Percentiles rank a stretch among this genome's conserved stretches.
phyloP scores from a whole-genome alignment of 1,140 invertebrate genomes.

The Palaemon carinicauda region DNA sequence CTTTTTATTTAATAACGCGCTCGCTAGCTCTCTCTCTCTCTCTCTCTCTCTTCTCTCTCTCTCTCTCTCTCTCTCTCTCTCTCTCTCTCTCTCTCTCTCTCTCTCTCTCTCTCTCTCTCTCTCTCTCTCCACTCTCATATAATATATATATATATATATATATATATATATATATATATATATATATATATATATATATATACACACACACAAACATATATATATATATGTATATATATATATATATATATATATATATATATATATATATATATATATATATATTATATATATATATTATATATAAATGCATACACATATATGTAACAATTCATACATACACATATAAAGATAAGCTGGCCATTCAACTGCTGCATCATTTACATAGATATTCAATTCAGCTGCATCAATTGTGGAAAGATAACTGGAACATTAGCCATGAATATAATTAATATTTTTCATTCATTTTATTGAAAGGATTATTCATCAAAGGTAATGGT shows the following conservation, averaged over 20 bases:
- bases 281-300: background rate
- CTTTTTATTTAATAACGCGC: too few species aligned
- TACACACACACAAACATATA: background rate
- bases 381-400: background rate
- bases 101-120: too few species aligned
- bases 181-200: background rate
- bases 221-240: background rate
- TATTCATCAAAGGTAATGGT: too few species aligned
- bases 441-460: too few species aligned
- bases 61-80: background rate
- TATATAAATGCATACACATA: background rate
- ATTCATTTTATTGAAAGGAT: too few species aligned
- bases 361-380: background rate
- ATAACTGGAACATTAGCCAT: too few species aligned
- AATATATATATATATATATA: background rate
- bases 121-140: background rate
- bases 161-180: background rate
- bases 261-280: conserved; percentile 6
- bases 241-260: background rate
- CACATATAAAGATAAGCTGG: too few species aligned
- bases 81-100: too few species aligned
- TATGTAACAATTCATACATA: background rate
- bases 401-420: too few species aligned
- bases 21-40: too few species aligned
- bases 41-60: too few species aligned